Evolutionary conservation across 35 echinoderm and acorn worm genomes (phyloP), one percentile per base, ranked within the genome.

Genomic region (Apostichopus californicus): DNA sequence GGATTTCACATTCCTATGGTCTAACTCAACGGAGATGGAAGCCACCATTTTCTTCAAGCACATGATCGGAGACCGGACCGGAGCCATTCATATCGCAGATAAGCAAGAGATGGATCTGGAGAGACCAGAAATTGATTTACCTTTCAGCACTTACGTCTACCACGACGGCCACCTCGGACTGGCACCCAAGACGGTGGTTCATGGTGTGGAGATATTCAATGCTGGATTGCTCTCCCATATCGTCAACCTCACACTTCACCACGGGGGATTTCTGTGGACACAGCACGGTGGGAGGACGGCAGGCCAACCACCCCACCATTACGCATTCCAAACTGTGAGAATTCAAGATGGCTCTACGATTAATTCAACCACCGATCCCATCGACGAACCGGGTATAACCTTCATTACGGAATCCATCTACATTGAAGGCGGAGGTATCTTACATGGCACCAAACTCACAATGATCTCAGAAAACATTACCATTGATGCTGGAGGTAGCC

Each of bases 101-200:
- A 79, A 78, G 57, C 96, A 98, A 87, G 96, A 98, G 77, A 98
- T 98, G 96, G 96, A 98, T 78, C 78, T 98, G 6, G 89, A 98
- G 57, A 65, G 96, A 80, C 80, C 95, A 24, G 94, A 98, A 85
- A 98, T 98, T 78, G 96, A 98, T 79, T 77, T 98, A 4, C 96
- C 96, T 75, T 98, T 98, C 81, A 98, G 86, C 78, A 94, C 93
- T 15, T 89, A 98, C 54, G 94, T 98, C 56, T 98, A 98, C 66
- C 75, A 91, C 86, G 96, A 91, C 73, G 96, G 93, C 11, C 96
- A 98, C 72, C 78, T 98, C 14, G 96, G 96, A 22, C 83, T 98
- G 77, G 96, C 96, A 9, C 94, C 94, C 24, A 91, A 61, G 60
- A 98, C 96, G 26, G 94, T 98, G 25, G 94, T 95, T 58, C 96